Evolutionary conservation across 2,888 invertebrate species (phyloP), one percentile per base, ranked within the genome.

Genomic region (Alviniconcha strummeri): DNA sequence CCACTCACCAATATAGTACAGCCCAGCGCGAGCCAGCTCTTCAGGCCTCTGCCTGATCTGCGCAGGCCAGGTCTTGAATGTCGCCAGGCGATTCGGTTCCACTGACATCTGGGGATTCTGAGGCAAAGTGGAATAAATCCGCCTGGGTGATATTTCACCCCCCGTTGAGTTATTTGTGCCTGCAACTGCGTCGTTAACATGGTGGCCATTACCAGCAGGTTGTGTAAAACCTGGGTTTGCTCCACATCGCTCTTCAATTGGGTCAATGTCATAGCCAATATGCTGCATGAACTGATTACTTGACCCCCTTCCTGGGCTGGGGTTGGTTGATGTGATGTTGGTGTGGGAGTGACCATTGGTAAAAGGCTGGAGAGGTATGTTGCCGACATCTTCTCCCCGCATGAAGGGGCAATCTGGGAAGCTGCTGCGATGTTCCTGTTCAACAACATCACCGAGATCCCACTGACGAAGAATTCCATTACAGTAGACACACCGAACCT

Each of bases 391-490:
- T 55, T 75, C 9, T 57, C 83, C 83, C 6, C 6, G 75, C 7
- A 98, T 95, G 94, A 96, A 98, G 0, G 90, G 89, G 92, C 99
- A 99, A 85, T 96, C 96, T 17, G 96, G 95, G 92, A 97, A 97
- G 97, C 98, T 98, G 76, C 96, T 95, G 0, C 98, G 97, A 93
- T 99, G 98, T 93, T 98, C 98, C 88, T 96, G 96, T 97, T 98
- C 98, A 0, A 98, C 98, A 88, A 96, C 96, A 93, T 98, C 98
- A 82, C 96, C 95, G 79, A 96, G 96, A 91, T 97, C 97, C 98
- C 98, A 99, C 92, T 98, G 97, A 91, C 97, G 96, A 5, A 99
- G 95, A 0, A 98, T 97, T 72, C 97, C 97, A 88, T 97, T 97
- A 93, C 98, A 99, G 92, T 97, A 97, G 93, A 97, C 98, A 93